phyloP scores from a whole-genome alignment of 2,888 invertebrate species.

The Amorpha juglandis region DNA sequence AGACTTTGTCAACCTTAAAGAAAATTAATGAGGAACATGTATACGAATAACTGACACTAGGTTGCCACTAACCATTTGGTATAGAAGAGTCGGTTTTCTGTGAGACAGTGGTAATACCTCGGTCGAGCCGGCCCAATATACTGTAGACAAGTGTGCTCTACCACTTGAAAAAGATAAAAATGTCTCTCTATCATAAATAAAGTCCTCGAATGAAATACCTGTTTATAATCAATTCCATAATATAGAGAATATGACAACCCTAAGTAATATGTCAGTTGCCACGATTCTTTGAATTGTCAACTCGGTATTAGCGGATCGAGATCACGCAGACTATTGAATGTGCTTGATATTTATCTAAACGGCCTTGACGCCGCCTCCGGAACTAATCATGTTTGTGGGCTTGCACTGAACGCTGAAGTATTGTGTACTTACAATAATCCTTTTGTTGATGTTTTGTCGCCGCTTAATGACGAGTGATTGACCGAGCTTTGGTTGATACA shows the following conservation, averaged over 20 bases:
- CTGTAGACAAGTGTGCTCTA: too few species aligned
- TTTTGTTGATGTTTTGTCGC: slow-evolving; percentile 16
- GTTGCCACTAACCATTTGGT: too few species aligned
- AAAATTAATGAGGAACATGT: too few species aligned
- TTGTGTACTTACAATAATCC: slow-evolving; percentile 5
- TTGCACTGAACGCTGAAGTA: slow-evolving; percentile 43
- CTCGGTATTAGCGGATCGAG: slow-evolving; percentile 46
- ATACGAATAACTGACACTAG: too few species aligned
- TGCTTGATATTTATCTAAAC: slow-evolving; percentile 64
- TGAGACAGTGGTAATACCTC: too few species aligned
- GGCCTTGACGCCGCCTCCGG: slow-evolving; percentile 70
- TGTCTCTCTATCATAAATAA: too few species aligned
- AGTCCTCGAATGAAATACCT: too few species aligned
- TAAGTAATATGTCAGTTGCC: slow-evolving; percentile 16
- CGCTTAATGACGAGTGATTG: slow-evolving; percentile 1
- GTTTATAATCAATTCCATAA: not conserved
- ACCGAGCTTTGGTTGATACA: not conserved
- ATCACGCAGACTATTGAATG: slow-evolving; percentile 57
- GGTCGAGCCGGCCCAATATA: too few species aligned
- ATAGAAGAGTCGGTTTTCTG: too few species aligned
- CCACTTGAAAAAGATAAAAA: too few species aligned
- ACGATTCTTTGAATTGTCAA: slow-evolving; percentile 58
- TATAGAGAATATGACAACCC: not conserved
- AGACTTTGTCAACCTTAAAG: too few species aligned
- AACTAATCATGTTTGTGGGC: slow-evolving; percentile 62